These are phyloP conservation scores for Choristoneura rosaceana DNA, from an alignment of 2,888 invertebrate species.

Conservation along the genomic window DNA sequence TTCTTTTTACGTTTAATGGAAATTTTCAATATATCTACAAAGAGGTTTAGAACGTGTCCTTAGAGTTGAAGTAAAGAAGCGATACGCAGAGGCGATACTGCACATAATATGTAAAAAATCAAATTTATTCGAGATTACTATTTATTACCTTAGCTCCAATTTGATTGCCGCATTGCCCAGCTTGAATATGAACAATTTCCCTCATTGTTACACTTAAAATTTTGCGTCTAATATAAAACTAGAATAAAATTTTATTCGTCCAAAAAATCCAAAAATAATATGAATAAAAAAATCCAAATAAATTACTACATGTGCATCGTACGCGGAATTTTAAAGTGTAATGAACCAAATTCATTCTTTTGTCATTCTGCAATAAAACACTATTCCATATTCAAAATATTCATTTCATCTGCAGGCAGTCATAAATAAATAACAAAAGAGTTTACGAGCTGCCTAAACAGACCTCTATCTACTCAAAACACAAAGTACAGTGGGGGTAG, in stretches of 20 bases:
- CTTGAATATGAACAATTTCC: constrained; percentile 89
- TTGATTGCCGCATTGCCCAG: constrained; percentile 71
- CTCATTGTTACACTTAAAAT: constrained; percentile 75
- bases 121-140: neutral
- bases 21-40: too few species aligned
- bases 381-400: neutral
- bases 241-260: neutral
- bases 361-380: neutral
- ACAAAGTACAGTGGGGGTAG: too few species aligned
- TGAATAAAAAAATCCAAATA: neutral
- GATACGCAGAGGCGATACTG: too few species aligned
- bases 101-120: constrained; percentile 41
- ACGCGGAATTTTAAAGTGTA: constrained; percentile 6
- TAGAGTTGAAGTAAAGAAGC: too few species aligned
- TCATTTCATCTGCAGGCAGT: neutral
- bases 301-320: constrained; percentile 3
- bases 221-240: constrained; percentile 2
- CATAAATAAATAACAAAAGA: neutral
- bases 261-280: neutral
- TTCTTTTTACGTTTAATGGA: too few species aligned
- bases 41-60: too few species aligned
- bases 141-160: constrained; percentile 88
- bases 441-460: neutral
- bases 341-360: constrained; percentile 2
- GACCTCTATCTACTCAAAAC: neutral